Percentiles rank a stretch among this genome's conserved stretches.
Conservation (phyloP, 35 echinoderm and acorn worm genomes). For the Heliocidaris tuberculata region DNA sequence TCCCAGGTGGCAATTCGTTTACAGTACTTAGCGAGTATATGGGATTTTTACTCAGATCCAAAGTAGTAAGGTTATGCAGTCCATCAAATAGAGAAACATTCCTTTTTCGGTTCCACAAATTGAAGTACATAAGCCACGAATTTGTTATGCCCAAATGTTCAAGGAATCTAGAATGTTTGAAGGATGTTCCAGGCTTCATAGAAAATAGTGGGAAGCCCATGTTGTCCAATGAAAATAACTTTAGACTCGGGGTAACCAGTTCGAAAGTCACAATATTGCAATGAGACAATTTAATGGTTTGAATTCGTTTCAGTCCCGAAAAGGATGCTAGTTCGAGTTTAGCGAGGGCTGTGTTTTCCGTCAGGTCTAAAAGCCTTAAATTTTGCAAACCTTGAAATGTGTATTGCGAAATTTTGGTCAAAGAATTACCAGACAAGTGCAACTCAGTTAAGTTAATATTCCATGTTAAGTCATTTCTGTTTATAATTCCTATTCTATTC, state of each 20-base stretch:
- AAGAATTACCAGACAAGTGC: background rate
- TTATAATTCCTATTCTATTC: background rate
- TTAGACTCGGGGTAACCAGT: background rate
- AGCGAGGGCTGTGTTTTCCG: background rate
- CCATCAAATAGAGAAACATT: background rate
- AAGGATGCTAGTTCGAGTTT: background rate
- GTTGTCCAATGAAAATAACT: background rate
- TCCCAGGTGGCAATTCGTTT: background rate
- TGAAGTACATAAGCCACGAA: background rate
- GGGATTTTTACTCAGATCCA: background rate
- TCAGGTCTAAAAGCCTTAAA: background rate
- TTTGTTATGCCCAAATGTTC: background rate
- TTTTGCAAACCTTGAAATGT: background rate
- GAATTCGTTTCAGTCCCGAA: background rate
- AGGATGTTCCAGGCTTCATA: background rate
- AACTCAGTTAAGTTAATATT: background rate
- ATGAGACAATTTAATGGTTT: background rate
- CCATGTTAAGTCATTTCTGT: background rate
- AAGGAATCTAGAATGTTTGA: background rate
- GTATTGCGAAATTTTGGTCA: background rate
- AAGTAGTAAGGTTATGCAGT: background rate
- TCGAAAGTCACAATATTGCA: background rate
- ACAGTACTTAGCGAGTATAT: background rate
- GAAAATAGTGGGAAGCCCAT: background rate
- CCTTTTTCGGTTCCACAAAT: background rate